Percentiles rank a stretch among this genome's conserved stretches.
Evolutionary conservation across 1,140 invertebrate genomes (phyloP).

Genomic region (Bombus ignitus): DNA sequence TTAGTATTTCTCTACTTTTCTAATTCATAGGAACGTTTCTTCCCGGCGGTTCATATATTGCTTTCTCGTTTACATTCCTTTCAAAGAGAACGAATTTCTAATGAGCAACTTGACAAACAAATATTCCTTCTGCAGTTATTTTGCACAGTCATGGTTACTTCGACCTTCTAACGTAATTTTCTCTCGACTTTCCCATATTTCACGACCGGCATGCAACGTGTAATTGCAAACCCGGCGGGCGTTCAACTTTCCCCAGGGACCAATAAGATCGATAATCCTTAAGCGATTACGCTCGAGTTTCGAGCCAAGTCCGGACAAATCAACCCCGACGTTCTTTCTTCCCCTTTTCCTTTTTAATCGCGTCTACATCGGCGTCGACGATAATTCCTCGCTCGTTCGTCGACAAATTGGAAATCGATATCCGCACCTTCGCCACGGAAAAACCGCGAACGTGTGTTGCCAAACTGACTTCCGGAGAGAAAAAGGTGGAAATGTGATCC

Average conservation of each 20-base stretch:
- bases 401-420: constrained; percentile 72
- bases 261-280: constrained; percentile 38
- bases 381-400: constrained; percentile 56
- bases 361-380: constrained; percentile 32
- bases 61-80: neutral
- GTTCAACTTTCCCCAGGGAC: neutral
- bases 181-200: neutral
- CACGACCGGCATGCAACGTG: neutral
- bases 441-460: constrained; percentile 28
- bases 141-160: neutral
- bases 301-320: constrained; percentile 5
- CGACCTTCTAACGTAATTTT: neutral
- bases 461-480: neutral
- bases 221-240: neutral
- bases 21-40: neutral
- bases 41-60: neutral
- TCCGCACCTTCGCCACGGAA: constrained; percentile 12
- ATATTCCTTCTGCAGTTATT: neutral
- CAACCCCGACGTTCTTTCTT: constrained; percentile 2
- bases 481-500: neutral
- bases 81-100: neutral
- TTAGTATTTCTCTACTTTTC: neutral
- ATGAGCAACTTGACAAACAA: neutral
- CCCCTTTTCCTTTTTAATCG: constrained; percentile 12
- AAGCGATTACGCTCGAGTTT: constrained; percentile 39